A percentile compares a stretch with the other conserved stretches of the same genome.
Evolutionary conservation across 2,797 vertebrate genomes (phyloP).

Genomic region (Cossypha dichroa): DNA sequence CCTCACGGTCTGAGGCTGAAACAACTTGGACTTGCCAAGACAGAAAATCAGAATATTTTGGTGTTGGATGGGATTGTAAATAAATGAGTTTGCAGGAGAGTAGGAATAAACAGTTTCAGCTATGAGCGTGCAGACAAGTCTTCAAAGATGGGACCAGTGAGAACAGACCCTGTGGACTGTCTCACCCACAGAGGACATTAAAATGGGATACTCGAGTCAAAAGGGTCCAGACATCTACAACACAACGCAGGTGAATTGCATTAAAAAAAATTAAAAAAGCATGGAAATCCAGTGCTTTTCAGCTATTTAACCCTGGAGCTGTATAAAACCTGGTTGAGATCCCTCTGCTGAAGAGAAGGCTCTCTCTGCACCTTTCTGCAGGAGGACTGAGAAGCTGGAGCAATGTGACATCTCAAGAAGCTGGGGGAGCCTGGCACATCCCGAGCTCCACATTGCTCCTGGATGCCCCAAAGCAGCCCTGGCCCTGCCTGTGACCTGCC

Average conservation of each 20-base stretch:
- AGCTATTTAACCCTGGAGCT: not conserved
- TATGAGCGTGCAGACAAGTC: accelerated
- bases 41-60: not conserved
- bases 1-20: not conserved
- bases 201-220: not conserved
- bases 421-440: accelerated
- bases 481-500: too few relatives aligned
- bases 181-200: not conserved
- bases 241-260: accelerated
- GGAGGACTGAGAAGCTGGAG: accelerated
- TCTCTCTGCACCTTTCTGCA: not conserved
- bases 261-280: not conserved
- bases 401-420: too few relatives aligned
- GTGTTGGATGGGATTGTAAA: not conserved
- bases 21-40: not conserved
- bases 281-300: not conserved
- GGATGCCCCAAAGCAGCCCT: not conserved
- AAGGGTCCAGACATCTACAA: not conserved
- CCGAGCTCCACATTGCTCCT: accelerated
- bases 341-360: not conserved
- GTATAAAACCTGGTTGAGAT: not conserved
- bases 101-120: not conserved
- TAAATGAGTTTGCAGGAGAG: not conserved
- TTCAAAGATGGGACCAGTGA: not conserved
- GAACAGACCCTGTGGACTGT: accelerated